Evolutionary conservation across 2,113 vertebrate species (phyloP), one percentile per base, ranked within the genome.

Genomic region (Actenoides hombroni): DNA sequence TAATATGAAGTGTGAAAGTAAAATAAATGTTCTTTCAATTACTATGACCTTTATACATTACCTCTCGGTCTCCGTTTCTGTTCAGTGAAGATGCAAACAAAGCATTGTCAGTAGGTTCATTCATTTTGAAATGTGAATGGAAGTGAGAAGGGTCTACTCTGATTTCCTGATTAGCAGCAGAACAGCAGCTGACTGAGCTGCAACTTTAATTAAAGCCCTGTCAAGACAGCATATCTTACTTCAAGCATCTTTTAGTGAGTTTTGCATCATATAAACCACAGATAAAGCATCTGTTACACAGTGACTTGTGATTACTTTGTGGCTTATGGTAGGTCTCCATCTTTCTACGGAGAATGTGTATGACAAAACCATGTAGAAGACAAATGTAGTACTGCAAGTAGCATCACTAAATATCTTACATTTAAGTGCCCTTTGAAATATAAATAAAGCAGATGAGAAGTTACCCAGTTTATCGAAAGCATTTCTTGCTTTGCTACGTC

Each of bases 101-200:
- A 94, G 40, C 16, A 2, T 9, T 64, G n/a, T 46, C 42, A 19
- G 29, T 16, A n/a, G 29, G 20, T 92, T 87, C 84, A 89, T 94
- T 95, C 74, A 83, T 68, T 91, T 60, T 53, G 61, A 87, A 82
- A 82, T 31, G 63, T 85, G 86, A 95, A 89, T 89, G 84, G 69
- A 73, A 26, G 17, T 51, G 33, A 81, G 73, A 92, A 29, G 16
- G 18, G 19, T 77, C 33, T 53, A 13, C 24, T 54, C 37, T 51
- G 17, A 17, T 68, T 56, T 37, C 42, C 28, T 44, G 53, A 42
- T 42, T 65, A 73, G 44, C 82, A 79, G 39, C 56, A 68, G 53
- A 91, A 71, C 12, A 64, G 56, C 35, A 29, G 18, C 44, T 73
- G 80, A 31, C 19, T 18, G 39, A 57, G 23, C 21, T 56, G 37